These are phyloP conservation scores for Tortricodes alternella DNA, from an alignment of 2,888 invertebrate genomes.

Conservation along the genomic window DNA sequence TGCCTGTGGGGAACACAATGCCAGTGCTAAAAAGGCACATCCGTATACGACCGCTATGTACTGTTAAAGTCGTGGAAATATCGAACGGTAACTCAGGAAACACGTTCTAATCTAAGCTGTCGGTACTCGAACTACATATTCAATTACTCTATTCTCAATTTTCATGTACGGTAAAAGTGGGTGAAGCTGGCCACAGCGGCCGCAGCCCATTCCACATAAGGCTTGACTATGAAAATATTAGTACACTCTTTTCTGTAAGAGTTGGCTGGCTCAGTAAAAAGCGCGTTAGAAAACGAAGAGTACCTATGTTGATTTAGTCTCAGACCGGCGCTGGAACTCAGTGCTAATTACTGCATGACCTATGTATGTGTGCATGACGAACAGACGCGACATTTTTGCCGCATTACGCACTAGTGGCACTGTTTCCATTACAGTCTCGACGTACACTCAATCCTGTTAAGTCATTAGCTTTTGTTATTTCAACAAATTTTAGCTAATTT, in stretches of 20 bases:
- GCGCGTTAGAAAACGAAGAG: slow-evolving; percentile 39
- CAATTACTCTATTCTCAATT: too few relatives aligned
- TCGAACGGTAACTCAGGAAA: slow-evolving; percentile 4
- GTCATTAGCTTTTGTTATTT: neutral
- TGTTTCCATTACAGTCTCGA: slow-evolving; percentile 10
- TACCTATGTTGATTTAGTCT: slow-evolving; percentile 61
- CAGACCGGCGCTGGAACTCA: slow-evolving; percentile 46
- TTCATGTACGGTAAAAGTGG: too few relatives aligned
- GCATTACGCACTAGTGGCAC: slow-evolving; percentile 47
- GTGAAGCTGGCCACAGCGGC: too few relatives aligned
- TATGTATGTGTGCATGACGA: too few relatives aligned
- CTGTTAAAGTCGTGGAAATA: slow-evolving; percentile 5
- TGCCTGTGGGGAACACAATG: slow-evolving; percentile 43
- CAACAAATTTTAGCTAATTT: too few relatives aligned
- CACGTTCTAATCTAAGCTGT: neutral
- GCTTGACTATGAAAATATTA: neutral
- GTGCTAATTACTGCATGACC: slow-evolving; percentile 64
- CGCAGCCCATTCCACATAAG: neutral
- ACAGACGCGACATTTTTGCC: slow-evolving; percentile 55
- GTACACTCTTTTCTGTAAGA: slow-evolving; percentile 39
- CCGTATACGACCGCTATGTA: slow-evolving; percentile 40
- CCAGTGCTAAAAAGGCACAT: slow-evolving; percentile 51
- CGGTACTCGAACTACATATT: neutral
- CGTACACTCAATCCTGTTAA: too few relatives aligned
- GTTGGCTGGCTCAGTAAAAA: slow-evolving; percentile 47